Conservation (phyloP, 2,888 invertebrate genomes). For the Pachycephus smyrnensis region DNA sequence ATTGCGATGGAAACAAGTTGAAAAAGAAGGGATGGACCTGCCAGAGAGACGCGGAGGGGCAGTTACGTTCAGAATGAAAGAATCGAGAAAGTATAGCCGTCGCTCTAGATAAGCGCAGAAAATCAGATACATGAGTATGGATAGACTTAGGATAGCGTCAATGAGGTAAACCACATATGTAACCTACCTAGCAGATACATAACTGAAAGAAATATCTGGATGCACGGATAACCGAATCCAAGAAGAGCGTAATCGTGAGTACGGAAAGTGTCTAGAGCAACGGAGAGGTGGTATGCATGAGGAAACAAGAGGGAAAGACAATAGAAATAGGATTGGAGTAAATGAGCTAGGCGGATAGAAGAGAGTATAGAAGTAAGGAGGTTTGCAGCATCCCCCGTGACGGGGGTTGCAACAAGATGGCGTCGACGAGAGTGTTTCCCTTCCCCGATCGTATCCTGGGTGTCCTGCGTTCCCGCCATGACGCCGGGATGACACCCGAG, state of each 20-base stretch:
- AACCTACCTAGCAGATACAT: neutral
- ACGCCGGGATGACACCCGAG: constrained; percentile 61
- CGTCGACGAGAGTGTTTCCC: constrained; percentile 31
- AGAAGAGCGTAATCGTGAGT: neutral
- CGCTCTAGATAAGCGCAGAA: neutral
- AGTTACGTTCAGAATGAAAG: neutral
- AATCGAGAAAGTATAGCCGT: neutral
- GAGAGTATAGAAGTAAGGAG: constrained; percentile 28
- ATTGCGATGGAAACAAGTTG: neutral
- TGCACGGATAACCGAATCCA: neutral
- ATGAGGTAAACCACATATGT: neutral
- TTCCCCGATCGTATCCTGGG: constrained; percentile 49
- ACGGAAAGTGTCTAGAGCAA: neutral
- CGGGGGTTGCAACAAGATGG: constrained; percentile 21
- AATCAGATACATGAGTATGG: neutral
- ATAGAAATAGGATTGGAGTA: neutral
- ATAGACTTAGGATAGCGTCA: neutral
- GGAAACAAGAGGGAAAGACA: neutral
- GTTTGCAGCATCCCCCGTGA: constrained; percentile 49
- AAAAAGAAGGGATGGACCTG: neutral
- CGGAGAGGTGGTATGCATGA: neutral
- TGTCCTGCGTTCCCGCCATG: constrained; percentile 66
- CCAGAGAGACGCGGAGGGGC: neutral
- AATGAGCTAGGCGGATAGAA: neutral
- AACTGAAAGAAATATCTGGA: neutral